Evolutionary conservation across 2,888 invertebrate species (phyloP).

Genomic region (Danaus chrysippus): DNA sequence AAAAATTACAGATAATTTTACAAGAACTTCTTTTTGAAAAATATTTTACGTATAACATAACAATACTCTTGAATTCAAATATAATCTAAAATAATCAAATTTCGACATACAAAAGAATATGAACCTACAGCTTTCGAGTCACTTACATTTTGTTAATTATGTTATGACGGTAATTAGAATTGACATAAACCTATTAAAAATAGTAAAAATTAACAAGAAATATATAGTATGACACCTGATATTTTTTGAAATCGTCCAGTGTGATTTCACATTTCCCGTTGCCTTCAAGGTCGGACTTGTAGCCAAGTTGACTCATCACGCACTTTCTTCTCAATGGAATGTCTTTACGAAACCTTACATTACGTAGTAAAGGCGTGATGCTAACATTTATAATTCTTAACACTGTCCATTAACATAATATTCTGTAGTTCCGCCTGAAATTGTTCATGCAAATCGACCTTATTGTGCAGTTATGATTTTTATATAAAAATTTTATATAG

Average conservation of each 20-base stretch:
- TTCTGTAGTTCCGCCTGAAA: not conserved
- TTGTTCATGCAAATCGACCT: not conserved
- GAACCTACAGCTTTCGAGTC: too few relatives aligned
- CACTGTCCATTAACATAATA: constrained; percentile 14
- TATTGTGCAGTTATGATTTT: too few relatives aligned
- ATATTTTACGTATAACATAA: too few relatives aligned
- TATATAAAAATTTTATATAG: too few relatives aligned
- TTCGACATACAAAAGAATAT: too few relatives aligned
- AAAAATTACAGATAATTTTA: not conserved
- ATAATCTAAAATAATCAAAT: too few relatives aligned
- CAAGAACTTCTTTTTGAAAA: too few relatives aligned
- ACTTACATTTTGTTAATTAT: too few relatives aligned
- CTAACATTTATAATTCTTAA: constrained; percentile 16
- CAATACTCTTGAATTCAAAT: too few relatives aligned
- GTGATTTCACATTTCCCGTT: constrained; percentile 38
- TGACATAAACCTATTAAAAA: too few relatives aligned
- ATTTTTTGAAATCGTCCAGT: constrained; percentile 28
- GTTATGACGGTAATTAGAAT: too few relatives aligned
- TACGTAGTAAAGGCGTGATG: constrained; percentile 19
- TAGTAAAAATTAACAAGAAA: not conserved
- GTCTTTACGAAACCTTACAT: constrained; percentile 22
- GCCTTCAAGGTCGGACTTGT: constrained; percentile 43
- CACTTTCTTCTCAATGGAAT: constrained; percentile 46
- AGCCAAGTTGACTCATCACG: constrained; percentile 44
- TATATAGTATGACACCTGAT: not conserved